These are phyloP conservation scores for Drosophila subpulchrella DNA, from an alignment of 1,140 invertebrate genomes.

Conservation along the genomic window DNA sequence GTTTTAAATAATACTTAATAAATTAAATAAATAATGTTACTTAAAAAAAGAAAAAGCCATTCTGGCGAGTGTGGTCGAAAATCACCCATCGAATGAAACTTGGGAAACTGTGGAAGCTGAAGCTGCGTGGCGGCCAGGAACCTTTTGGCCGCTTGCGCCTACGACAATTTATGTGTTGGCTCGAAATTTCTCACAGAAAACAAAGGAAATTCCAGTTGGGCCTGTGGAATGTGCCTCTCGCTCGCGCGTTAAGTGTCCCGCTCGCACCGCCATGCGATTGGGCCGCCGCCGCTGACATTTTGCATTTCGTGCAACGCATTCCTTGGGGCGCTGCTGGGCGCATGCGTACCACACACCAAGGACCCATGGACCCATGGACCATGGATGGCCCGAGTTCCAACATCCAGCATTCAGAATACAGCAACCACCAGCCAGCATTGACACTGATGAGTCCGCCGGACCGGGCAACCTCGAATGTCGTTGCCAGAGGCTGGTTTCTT, in stretches of 20 bases:
- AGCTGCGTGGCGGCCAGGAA: conserved; percentile 36
- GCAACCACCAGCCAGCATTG: conserved; percentile 59
- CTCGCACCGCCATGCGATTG: conserved; percentile 56
- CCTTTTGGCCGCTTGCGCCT: conserved; percentile 60
- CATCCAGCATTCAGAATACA: conserved; percentile 15
- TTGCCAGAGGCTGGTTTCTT: conserved; percentile 37
- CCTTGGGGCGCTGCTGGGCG: conserved; percentile 79
- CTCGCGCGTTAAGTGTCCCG: conserved; percentile 7
- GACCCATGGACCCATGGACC: conserved; percentile 26
- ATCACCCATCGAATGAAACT: conserved; percentile 17
- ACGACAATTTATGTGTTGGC: conserved; percentile 81
- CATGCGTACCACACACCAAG: conserved; percentile 83
- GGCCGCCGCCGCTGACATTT: conserved; percentile 79
- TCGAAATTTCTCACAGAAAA: conserved; percentile 83
- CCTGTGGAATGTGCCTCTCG: conserved; percentile 57
- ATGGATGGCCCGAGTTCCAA: conserved; percentile 11
- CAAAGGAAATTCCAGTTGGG: conserved; percentile 80
- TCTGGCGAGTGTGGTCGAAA: conserved; percentile 38
- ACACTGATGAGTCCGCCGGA: conserved; percentile 77
- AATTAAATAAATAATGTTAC: no score
- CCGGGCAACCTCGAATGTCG: conserved; percentile 38
- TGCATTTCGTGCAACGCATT: conserved; percentile 84
- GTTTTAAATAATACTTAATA: neutral
- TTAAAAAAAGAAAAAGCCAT: neutral
- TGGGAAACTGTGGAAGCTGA: conserved; percentile 42